Conservation (phyloP, 2,888 invertebrate species). For the Rhamphomyia laevipes region DNA sequence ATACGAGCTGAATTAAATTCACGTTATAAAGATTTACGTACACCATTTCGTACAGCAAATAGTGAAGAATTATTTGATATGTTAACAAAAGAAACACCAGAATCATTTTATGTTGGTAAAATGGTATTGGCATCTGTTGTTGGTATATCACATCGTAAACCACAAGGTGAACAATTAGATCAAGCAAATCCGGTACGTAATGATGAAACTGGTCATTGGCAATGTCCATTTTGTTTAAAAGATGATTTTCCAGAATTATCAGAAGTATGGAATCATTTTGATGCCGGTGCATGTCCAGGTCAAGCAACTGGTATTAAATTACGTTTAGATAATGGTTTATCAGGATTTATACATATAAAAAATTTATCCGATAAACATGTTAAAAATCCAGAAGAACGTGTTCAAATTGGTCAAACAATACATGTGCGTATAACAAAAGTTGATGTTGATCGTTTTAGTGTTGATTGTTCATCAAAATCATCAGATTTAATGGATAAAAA, state of each 20-base stretch:
- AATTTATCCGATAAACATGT: constrained; percentile 90
- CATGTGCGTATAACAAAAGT: constrained; percentile 90
- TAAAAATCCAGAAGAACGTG: constrained; percentile 84
- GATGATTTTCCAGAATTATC: constrained; percentile 92
- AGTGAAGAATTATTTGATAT: constrained; percentile 87
- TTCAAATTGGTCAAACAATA: constrained; percentile 70
- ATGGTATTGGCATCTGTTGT: constrained; percentile 71
- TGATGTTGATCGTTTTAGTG: constrained; percentile 84
- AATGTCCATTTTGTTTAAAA: constrained; percentile 93
- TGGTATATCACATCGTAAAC: constrained; percentile 76
- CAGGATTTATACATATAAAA: constrained; percentile 87
- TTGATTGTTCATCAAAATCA: constrained; percentile 86
- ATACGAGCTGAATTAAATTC: constrained; percentile 91
- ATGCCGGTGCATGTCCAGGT: constrained; percentile 90
- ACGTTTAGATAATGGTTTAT: constrained; percentile 81
- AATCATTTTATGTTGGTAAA: constrained; percentile 82
- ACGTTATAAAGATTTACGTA: constrained; percentile 82
- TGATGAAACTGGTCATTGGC: constrained; percentile 91
- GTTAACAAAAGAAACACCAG: constrained; percentile 90
- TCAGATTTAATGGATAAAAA: constrained; percentile 87
- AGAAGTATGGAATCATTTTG: constrained; percentile 98
- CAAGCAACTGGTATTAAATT: constrained; percentile 86
- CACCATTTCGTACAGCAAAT: constrained; percentile 63
- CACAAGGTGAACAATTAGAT: constrained; percentile 86
- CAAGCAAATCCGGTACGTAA: constrained; percentile 92